Conservation (phyloP, 1,140 invertebrate species). For the Acromyrmex heyeri region DNA sequence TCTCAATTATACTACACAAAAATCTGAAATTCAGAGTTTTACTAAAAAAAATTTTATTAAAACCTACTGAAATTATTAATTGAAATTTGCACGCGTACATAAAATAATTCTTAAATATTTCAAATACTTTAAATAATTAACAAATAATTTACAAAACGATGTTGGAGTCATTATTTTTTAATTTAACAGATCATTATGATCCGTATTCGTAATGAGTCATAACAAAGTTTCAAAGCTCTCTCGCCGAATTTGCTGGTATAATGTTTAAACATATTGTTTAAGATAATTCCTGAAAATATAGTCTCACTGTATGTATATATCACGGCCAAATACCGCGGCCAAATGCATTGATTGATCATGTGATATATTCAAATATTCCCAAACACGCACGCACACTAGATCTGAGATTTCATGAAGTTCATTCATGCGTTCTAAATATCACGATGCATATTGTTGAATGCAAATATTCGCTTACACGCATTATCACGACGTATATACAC, state of each 20-base stretch:
- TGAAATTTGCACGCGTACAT: background rate
- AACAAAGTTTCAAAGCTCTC: background rate
- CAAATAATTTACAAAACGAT: background rate
- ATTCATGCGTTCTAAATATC: slow-evolving; percentile 25
- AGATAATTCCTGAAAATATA: background rate
- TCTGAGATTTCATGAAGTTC: slow-evolving; percentile 22
- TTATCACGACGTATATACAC: background rate
- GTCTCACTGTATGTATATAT: background rate
- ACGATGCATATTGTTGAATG: background rate
- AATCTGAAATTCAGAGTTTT: too few species aligned
- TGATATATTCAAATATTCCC: background rate
- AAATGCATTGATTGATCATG: background rate
- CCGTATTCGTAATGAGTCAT: background rate
- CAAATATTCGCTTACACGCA: background rate
- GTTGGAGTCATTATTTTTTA: background rate
- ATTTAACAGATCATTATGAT: background rate
- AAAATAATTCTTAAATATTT: background rate
- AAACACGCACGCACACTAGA: background rate
- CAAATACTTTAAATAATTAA: background rate
- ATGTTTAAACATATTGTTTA: background rate
- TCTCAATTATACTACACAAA: background rate
- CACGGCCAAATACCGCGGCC: background rate
- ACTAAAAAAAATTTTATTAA: background rate
- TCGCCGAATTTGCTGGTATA: background rate
- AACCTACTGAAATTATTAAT: background rate